These are phyloP conservation scores for Corythaixoides concolor DNA, from an alignment of 2,113 vertebrate genomes.

Conservation along the genomic window DNA sequence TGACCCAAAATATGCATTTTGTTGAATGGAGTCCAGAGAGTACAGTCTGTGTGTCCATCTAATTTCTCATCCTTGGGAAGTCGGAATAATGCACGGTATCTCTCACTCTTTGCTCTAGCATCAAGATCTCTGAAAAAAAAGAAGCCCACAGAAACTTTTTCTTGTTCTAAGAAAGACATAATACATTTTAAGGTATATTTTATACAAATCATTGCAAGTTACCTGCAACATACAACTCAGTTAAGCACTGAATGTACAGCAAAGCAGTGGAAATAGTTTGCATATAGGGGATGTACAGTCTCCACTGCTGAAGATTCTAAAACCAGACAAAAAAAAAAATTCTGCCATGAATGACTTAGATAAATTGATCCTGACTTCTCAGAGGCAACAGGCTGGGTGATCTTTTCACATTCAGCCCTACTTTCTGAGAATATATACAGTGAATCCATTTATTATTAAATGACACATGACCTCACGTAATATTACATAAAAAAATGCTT, in stretches of 20 bases:
- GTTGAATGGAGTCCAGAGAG: slow-evolving; percentile 97
- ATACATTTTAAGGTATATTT: neutral
- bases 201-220: neutral
- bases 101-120: slow-evolving; percentile 94
- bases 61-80: slow-evolving; percentile 96
- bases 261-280: neutral
- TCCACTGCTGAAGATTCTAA: neutral
- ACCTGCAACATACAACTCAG: neutral
- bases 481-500: neutral
- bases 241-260: neutral
- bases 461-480: neutral
- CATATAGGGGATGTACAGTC: rapidly evolving
- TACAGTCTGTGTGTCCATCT: slow-evolving; percentile 97
- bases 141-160: neutral
- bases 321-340: neutral
- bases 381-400: neutral
- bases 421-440: neutral
- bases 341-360: neutral
- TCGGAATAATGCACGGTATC: slow-evolving; percentile 91
- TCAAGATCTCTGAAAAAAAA: slow-evolving; percentile 86
- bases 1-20: slow-evolving; percentile 98
- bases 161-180: neutral
- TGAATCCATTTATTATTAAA: neutral
- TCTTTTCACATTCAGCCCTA: neutral
- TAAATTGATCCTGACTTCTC: neutral